These are phyloP conservation scores for Pogonomyrmex californicus DNA, from an alignment of 1,140 invertebrate genomes.

Conservation along the genomic window DNA sequence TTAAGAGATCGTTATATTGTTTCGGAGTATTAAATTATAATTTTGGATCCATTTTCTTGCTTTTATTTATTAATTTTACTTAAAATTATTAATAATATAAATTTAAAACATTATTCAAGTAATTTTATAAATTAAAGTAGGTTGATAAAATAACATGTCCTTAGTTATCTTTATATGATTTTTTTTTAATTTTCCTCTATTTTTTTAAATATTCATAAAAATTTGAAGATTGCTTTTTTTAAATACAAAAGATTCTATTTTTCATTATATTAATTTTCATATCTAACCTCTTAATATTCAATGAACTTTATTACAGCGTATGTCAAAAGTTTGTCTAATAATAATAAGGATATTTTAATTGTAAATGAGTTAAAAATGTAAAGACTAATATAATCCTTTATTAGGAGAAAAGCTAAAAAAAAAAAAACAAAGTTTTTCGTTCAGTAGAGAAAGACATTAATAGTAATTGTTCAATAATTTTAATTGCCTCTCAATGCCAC, in stretches of 20 bases:
- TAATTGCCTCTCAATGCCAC: constrained; percentile 69
- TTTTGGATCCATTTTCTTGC: neutral
- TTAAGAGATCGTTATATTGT: neutral
- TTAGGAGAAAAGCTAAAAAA: constrained; percentile 1
- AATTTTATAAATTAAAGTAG: neutral
- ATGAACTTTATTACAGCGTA: neutral
- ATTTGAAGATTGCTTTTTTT: neutral
- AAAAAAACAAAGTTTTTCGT: constrained; percentile 20
- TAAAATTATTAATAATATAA: neutral
- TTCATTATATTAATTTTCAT: neutral
- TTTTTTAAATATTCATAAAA: no score
- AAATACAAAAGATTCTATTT: neutral
- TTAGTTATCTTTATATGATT: no score
- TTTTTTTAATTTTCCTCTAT: no score
- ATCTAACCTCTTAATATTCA: constrained; percentile 10
- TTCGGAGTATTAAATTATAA: neutral
- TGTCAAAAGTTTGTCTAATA: constrained; percentile 38
- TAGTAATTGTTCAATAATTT: constrained; percentile 46
- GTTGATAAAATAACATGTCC: no score
- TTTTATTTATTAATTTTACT: neutral
- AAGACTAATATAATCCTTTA: constrained; percentile 3
- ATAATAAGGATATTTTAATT: constrained; percentile 29
- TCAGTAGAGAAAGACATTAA: neutral
- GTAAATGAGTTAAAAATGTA: constrained; percentile 24
- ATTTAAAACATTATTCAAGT: neutral